A percentile compares a stretch with the other conserved stretches of the same genome.
These are phyloP conservation scores for Haliclystus octoradiatus DNA, from an alignment of 30 jellyfish, hydroid and myxozoan genomes.

Conservation along the genomic window DNA sequence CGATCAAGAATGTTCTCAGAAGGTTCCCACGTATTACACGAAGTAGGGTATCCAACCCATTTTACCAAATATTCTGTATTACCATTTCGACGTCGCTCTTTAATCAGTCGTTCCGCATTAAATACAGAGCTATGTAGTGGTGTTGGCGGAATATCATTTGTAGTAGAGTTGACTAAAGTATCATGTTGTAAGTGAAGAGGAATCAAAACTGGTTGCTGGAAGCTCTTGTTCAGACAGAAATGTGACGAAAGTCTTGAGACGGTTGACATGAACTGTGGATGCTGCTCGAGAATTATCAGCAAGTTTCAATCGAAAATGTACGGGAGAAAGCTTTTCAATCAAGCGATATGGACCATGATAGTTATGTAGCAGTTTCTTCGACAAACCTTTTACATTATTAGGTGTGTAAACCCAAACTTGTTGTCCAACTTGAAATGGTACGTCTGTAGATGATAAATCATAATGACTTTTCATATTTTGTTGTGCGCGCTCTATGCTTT, in stretches of 20 bases:
- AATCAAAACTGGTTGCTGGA: too few species aligned
- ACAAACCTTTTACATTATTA: slow-evolving; percentile 14
- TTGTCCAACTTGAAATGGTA: slow-evolving; percentile 16
- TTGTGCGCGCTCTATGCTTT: slow-evolving; percentile 17
- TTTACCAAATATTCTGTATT: slow-evolving; percentile 3
- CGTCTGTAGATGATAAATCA: slow-evolving; percentile 21
- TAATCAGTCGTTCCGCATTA: too few species aligned
- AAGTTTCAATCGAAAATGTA: slow-evolving; percentile 15
- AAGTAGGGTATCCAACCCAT: slow-evolving; percentile 4
- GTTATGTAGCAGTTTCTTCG: slow-evolving; percentile 26
- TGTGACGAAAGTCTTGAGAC: background rate
- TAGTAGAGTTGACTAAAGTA: too few species aligned
- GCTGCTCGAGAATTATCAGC: slow-evolving; percentile 10
- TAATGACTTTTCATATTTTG: slow-evolving; percentile 26
- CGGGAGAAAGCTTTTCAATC: slow-evolving; percentile 31
- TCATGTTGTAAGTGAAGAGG: too few species aligned
- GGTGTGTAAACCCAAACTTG: slow-evolving; percentile 50
- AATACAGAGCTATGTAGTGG: too few species aligned
- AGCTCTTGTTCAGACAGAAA: too few species aligned
- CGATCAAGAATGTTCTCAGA: slow-evolving; percentile 9
- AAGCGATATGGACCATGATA: slow-evolving; percentile 69
- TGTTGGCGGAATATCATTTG: too few species aligned
- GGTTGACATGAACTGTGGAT: background rate
- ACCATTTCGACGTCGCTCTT: too few species aligned
- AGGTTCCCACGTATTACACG: slow-evolving; percentile 10